Conservation (phyloP, 2,888 invertebrate species). For the Drosophila pseudotakahashii region DNA sequence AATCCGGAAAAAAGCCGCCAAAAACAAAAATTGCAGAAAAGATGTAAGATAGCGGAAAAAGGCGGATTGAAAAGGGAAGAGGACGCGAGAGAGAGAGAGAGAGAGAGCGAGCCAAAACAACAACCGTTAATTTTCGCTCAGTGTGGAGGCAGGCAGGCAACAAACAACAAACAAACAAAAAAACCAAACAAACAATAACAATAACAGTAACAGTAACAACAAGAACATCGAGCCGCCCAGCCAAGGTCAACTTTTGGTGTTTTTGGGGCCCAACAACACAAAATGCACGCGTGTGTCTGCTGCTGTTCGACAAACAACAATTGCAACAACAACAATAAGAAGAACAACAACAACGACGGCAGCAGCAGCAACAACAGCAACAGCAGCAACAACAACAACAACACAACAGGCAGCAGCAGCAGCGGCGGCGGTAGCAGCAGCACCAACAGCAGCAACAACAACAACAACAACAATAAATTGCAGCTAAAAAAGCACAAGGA, state of each 20-base stretch:
- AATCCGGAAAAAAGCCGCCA: conserved; percentile 47
- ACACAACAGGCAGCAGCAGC: conserved; percentile 3
- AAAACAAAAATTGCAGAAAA: conserved; percentile 19
- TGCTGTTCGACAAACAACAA: conserved; percentile 67
- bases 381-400: conserved; percentile 29
- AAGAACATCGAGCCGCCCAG: conserved; percentile 31
- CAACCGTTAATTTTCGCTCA: conserved; percentile 11
- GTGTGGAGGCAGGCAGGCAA: conserved; percentile 18
- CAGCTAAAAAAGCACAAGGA: conserved; percentile 22
- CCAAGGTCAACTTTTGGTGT: conserved; percentile 66
- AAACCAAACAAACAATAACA: conserved; percentile 4
- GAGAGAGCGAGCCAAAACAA: conserved; percentile 10
- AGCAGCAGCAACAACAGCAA: conserved; percentile 19
- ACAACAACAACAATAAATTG: conserved; percentile 14
- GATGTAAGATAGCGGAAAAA: conserved; percentile 25
- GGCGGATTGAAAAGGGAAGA: conserved; percentile 14
- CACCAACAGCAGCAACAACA: neutral
- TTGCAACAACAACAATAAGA: conserved; percentile 44
- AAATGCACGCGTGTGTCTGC: conserved; percentile 81
- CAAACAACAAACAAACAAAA: conserved; percentile 7
- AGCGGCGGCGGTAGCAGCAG: conserved; percentile 20
- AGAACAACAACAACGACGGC: conserved; percentile 34
- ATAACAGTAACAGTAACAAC: conserved; percentile 4
- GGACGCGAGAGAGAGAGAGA: conserved; percentile 4
- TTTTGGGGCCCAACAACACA: conserved; percentile 67